These are phyloP conservation scores for Poecile atricapillus DNA, from an alignment of 2,113 vertebrate species.

Conservation along the genomic window DNA sequence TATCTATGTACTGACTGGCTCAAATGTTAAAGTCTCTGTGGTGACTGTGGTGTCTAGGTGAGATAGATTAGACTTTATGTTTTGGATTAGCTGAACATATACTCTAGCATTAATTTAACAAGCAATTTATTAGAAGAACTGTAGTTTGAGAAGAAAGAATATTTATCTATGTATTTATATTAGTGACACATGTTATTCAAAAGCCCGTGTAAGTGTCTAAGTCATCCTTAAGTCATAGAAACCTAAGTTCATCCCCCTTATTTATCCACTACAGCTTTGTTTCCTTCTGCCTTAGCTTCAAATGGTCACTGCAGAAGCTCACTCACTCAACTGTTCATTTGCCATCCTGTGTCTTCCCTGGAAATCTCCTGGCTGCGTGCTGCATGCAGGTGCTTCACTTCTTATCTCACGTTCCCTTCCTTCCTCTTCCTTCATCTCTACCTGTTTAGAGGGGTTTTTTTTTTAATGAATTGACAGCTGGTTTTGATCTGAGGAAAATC, in stretches of 20 bases:
- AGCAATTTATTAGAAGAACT: background rate
- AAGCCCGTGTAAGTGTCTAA: background rate
- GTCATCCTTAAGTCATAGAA: background rate
- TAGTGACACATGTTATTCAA: background rate
- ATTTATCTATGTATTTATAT: background rate
- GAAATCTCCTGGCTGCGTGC: background rate
- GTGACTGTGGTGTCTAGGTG: background rate
- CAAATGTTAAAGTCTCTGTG: background rate
- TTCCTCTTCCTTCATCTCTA: background rate
- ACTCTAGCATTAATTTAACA: background rate
- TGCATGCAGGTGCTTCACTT: background rate
- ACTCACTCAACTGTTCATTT: background rate
- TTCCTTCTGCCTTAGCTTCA: background rate
- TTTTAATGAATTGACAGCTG: background rate
- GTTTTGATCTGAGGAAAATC: background rate
- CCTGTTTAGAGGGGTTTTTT: background rate
- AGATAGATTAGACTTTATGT: background rate
- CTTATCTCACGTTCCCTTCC: background rate
- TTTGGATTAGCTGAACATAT: background rate
- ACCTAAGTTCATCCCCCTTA: background rate
- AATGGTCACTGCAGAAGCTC: background rate
- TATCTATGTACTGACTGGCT: background rate
- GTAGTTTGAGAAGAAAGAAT: background rate
- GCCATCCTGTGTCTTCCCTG: background rate
- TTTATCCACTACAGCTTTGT: background rate